Evolutionary conservation across 2,888 invertebrate genomes (phyloP), one percentile per base, ranked within the genome.

Genomic region (Sminthurides aquaticus): DNA sequence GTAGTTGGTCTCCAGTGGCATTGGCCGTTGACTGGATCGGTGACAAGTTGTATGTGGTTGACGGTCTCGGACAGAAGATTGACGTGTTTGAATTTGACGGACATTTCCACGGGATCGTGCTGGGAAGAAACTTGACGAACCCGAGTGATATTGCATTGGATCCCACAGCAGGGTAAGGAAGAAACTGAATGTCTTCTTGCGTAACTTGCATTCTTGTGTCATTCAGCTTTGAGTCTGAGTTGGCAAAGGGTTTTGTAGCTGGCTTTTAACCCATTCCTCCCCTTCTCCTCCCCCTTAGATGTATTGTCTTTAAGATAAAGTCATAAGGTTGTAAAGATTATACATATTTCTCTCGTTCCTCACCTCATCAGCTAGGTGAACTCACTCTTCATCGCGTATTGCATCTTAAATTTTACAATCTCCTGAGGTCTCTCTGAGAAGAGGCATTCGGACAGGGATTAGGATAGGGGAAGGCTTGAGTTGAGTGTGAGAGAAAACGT

Each of bases 21-120:
- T 78, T 98, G 59, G 96, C 98, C 8, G 89, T 97, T 20, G 98
- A 98, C 81, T 99, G 97, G 94, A 87, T 98, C 54, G 94, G 94
- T 0, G 90, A 94, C 78, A 97, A 96, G 78, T 83, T 99, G 8
- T 98, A 97, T 80, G 91, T 96, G 24, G 92, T 92, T 0, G 97
- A 98, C 79, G 86, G 89, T 24, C 84, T 93, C 25, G 94, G 94
- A 0, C 91, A 94, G 78, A 93, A 92, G 81, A 88, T 99, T 65
- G 96, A 96, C 77, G 89, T 98, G 0, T 91, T 95, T 77, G 93
- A 94, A 78, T 81, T 95, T 72, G 88, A 87, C 74, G 91, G 90
- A 0, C 84, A 87, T 62, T 87, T 87, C 81, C 92, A 97, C 77
- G 93, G 93, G 0, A 90, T 97, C 15, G 91, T 92, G 0, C 81